Evolutionary conservation across 2,113 vertebrate genomes (phyloP).

Genomic region (Ploceus nigricollis): DNA sequence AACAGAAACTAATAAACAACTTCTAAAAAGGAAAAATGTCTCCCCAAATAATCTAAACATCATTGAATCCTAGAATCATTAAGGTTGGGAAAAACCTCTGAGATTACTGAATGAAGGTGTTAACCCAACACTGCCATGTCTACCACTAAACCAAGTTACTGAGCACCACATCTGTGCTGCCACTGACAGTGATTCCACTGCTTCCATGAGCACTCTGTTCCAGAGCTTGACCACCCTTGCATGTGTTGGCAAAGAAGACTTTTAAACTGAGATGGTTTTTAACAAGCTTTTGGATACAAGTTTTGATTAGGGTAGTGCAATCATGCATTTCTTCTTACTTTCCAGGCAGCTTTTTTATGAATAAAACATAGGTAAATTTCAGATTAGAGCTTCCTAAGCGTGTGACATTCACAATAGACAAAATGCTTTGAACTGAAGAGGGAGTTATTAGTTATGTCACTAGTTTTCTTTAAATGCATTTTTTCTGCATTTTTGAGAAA

Average conservation of each 20-base stretch:
- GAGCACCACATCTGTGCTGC: background rate
- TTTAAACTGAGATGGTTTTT: background rate
- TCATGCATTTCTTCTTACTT: background rate
- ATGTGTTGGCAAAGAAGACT: background rate
- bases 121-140: fast-evolving
- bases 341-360: background rate
- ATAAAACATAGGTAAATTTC: background rate
- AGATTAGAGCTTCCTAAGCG: background rate
- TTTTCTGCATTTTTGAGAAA: conserved; percentile 4
- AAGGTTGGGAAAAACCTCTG: background rate
- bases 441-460: background rate
- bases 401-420: background rate
- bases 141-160: fast-evolving
- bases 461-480: background rate
- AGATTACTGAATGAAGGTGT: fast-evolving
- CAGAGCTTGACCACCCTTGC: background rate
- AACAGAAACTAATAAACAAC: background rate
- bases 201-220: background rate
- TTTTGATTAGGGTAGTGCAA: background rate
- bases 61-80: background rate
- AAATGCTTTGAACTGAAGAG: background rate
- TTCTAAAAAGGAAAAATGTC: background rate
- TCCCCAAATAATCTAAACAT: background rate
- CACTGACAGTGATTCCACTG: background rate
- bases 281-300: background rate